Evolutionary conservation across 2,797 vertebrate species (phyloP), one percentile per base, ranked within the genome.

Genomic region (Sebastiscus tertius): DNA sequence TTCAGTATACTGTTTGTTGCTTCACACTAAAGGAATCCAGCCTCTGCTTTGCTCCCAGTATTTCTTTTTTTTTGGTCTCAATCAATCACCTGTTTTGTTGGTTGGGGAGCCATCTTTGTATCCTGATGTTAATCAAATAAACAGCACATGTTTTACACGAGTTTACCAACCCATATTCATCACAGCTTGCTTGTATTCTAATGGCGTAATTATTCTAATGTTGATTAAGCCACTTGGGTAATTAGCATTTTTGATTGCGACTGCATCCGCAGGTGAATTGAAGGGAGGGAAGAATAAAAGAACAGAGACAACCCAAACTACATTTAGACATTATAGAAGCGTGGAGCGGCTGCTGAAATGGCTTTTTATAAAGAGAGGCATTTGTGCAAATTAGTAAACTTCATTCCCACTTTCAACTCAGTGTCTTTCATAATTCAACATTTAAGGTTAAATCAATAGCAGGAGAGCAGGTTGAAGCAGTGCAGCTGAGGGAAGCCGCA

Each of bases 171-270:
- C 89, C 85, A 85, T 87, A 89, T 87, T 92, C 88, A 86, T 91
- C 82, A 87, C 88, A 83, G 82, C 90, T 79, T 89, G 88, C 88
- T 85, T 84, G 88, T 89, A 87, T 92, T 89, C 81, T 90, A 93
- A 93, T 89, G 83, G 83, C 89, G 85, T 91, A 92, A 93, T 93
- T 93, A 94, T 93, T 93, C 82, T 91, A 93, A 95, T 93, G 92
- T 89, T 94, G 92, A 94, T 94, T 88, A 89, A 90, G 90, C 80
- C 93, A 91, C 92, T 82, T 79, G 92, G 93, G 93, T 94, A 89
- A 95, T 95, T 94, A 94, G 24, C 92, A 87, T 89, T 94, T 94
- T 92, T 93, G 90, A 95, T 92, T 93, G 92, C 86, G 62, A 92
- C 83, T 75, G 76, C 87, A 87, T 84, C 85, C 78, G 85, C 92